phyloP scores from a whole-genome alignment of 2,797 vertebrate species.

The Falco naumanni region DNA sequence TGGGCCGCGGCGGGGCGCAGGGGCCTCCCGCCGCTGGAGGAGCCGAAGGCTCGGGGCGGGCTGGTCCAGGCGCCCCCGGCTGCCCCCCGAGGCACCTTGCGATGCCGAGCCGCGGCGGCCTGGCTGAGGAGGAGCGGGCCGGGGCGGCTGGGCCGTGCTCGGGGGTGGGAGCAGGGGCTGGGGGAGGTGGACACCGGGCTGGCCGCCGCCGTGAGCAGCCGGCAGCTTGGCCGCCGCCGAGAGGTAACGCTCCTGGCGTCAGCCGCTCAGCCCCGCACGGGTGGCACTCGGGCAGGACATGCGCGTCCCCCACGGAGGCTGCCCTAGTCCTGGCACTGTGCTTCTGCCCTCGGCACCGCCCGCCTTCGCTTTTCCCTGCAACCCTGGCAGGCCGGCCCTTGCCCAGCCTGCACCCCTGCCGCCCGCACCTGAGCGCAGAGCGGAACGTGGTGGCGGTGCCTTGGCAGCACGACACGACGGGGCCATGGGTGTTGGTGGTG shows the following conservation, averaged over 20 bases:
- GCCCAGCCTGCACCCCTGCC: fast-evolving
- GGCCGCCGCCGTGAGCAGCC: fast-evolving
- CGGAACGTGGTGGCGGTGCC: fast-evolving
- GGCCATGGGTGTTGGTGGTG: fast-evolving
- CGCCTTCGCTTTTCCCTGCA: neutral
- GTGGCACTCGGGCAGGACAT: neutral
- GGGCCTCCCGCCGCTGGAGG: no score
- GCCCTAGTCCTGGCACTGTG: fast-evolving
- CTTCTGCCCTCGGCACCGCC: no score
- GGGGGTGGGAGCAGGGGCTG: fast-evolving
- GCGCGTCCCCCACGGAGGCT: fast-evolving
- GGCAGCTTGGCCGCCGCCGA: neutral
- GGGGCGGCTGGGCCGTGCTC: no score
- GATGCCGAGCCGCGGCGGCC: neutral
- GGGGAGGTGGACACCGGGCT: fast-evolving
- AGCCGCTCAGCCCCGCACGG: fast-evolving
- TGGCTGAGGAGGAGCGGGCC: neutral
- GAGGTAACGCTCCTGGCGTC: neutral
- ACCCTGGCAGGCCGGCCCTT: fast-evolving
- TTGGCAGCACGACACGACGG: fast-evolving
- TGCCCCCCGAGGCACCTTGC: no score
- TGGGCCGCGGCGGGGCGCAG: no score
- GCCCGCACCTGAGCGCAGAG: fast-evolving
- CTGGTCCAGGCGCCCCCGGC: no score
- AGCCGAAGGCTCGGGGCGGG: no score